These are phyloP conservation scores for Bilobella aurantiaca DNA, from an alignment of 1,140 invertebrate species.

Conservation along the genomic window DNA sequence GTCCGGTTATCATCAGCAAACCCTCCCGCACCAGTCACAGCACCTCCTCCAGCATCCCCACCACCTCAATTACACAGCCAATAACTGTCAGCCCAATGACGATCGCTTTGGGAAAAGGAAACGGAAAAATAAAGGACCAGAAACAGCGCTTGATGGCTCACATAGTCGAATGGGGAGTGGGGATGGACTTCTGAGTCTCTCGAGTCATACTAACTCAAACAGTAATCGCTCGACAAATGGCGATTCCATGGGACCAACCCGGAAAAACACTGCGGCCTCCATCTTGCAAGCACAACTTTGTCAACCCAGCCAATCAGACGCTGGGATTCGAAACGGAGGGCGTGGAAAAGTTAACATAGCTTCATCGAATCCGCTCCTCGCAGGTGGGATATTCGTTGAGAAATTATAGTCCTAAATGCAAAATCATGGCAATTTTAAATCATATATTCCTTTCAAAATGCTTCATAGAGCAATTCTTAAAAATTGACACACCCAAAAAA, in stretches of 20 bases:
- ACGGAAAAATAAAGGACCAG: background rate
- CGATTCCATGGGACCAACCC: background rate
- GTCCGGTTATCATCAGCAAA: constrained; percentile 28
- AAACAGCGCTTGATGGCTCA: background rate
- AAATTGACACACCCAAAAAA: too few relatives aligned
- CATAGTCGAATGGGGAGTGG: constrained; percentile 5
- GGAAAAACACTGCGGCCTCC: constrained; percentile 9
- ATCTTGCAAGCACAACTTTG: constrained; percentile 33
- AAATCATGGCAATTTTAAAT: too few relatives aligned
- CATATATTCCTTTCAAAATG: too few relatives aligned
- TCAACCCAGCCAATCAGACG: constrained; percentile 24
- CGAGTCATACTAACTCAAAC: background rate
- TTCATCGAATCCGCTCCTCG: constrained; percentile 66
- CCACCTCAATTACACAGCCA: background rate
- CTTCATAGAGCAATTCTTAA: too few relatives aligned
- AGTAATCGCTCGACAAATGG: background rate
- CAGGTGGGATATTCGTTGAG: constrained; percentile 47
- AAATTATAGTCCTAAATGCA: background rate
- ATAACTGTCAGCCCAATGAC: background rate
- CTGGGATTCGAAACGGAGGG: constrained; percentile 11
- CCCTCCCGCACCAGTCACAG: constrained; percentile 26
- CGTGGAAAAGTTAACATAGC: constrained; percentile 58
- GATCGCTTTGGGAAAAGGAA: background rate
- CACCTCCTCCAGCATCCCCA: constrained; percentile 23
- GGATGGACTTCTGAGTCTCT: background rate